Conservation (phyloP, 1,140 invertebrate species). For the Neocloeon triangulifer region DNA sequence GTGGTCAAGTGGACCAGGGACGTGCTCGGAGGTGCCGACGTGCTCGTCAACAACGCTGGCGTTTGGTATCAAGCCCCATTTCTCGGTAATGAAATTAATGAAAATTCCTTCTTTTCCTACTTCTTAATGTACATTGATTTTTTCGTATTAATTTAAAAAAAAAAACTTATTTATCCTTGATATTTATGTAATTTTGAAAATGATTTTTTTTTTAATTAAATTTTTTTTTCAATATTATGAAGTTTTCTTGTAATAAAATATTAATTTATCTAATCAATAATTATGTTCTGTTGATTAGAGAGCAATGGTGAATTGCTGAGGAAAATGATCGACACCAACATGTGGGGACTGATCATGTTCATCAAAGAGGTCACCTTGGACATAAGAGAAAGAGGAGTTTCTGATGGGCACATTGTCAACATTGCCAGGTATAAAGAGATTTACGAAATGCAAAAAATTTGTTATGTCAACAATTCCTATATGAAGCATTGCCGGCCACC, state of each 20-base stretch:
- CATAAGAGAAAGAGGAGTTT: conserved; percentile 33
- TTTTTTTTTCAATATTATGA: no score
- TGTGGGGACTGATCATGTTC: conserved; percentile 37
- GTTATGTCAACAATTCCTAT: no score
- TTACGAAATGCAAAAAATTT: not conserved
- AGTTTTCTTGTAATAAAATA: no score
- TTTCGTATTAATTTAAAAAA: no score
- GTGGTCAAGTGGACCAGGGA: conserved; percentile 37
- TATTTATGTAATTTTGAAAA: not conserved
- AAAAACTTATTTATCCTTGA: not conserved
- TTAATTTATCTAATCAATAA: no score
- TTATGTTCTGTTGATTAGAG: no score
- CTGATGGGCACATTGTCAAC: conserved; percentile 29
- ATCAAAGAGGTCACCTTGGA: conserved; percentile 35
- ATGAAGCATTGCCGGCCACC: conserved; percentile 12
- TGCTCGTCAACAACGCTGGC: conserved; percentile 50
- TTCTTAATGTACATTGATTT: no score
- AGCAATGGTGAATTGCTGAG: conserved; percentile 21
- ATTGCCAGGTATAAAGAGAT: conserved; percentile 19
- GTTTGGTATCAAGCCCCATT: not conserved
- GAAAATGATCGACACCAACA: conserved; percentile 36
- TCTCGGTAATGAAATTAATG: no score
- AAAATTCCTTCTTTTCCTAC: no score
- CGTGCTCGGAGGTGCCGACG: conserved; percentile 34
- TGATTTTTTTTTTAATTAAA: no score